Evolutionary conservation across 2,113 vertebrate genomes (phyloP), one percentile per base, ranked within the genome.

Genomic region (Thinocorus orbignyianus): DNA sequence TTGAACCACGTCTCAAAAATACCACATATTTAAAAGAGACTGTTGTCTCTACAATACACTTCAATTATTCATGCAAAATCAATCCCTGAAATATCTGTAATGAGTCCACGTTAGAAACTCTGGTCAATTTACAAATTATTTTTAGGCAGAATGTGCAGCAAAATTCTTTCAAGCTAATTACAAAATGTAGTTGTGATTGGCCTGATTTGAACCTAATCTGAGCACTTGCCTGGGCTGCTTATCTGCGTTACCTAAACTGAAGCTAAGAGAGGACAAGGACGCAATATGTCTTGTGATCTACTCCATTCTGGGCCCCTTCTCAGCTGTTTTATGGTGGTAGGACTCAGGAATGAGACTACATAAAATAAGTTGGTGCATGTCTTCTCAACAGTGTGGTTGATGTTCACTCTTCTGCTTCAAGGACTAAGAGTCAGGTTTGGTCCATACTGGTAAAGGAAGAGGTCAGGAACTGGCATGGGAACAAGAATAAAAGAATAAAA

Each of bases 21-120:
- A 69, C 48, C 81, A 65, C 70, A 26, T 90, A 89, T 94, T 96
- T 85, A 61, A 94, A 70, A 83, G 88, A 91, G 49, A 49, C 49
- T 85, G 22, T 93, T 89, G 77, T 92, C 86, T 97, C 92, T 72
- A 37, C 46, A 25, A 73, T 94, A 11, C 22, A 7, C 28, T 94
- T 96, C 44, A 96, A 97, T 97, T 92, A 96, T 96, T 97, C 81
- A 96, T 96, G 77, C 3, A 6, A 81, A 96, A 95, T 96, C 96
- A 94, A 91, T 96, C 70, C 96, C 81, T 96, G 92, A 96, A 95
- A 95, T 97, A 96, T 96, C 95, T 79, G 86, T 95, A 93, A 58
- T 85, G 83, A 41, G 91, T 92, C 88, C 10, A 33, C 1, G 12
- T 49, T 33, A 28, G 42, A 96, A 61, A 82, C 83, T 92, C 61